Evolutionary conservation across 2,797 vertebrate genomes (phyloP).

Genomic region (Cheirogaleus major): DNA sequence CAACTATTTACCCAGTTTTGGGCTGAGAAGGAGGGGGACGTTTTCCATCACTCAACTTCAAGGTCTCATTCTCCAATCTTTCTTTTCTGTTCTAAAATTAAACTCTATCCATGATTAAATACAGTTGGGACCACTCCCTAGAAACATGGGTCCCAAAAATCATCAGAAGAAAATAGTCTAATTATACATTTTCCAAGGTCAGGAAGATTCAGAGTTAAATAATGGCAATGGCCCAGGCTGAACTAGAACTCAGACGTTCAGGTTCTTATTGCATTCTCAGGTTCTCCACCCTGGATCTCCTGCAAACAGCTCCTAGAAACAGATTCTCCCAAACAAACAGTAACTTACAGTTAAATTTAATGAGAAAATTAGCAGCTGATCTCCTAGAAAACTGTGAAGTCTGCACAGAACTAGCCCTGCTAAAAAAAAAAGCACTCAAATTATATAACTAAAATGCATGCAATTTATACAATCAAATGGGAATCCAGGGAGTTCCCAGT

Average conservation of each 20-base stretch:
- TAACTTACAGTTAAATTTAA: background rate
- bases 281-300: background rate
- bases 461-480: background rate
- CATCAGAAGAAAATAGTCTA: background rate
- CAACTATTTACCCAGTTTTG: background rate
- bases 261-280: background rate
- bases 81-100: constrained; percentile 35
- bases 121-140: background rate
- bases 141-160: background rate
- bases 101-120: constrained; percentile 18
- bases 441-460: background rate
- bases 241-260: background rate
- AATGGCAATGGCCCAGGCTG: background rate
- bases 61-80: background rate
- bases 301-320: background rate
- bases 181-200: background rate
- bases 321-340: background rate
- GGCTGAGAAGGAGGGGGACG: background rate
- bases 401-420: background rate
- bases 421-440: background rate
- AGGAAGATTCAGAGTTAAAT: background rate
- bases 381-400: background rate
- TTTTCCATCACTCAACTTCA: constrained; percentile 13
- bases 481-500: background rate
- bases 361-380: background rate